Evolutionary conservation across 2,888 invertebrate species (phyloP).

Genomic region (Meghimatium bilineatum): DNA sequence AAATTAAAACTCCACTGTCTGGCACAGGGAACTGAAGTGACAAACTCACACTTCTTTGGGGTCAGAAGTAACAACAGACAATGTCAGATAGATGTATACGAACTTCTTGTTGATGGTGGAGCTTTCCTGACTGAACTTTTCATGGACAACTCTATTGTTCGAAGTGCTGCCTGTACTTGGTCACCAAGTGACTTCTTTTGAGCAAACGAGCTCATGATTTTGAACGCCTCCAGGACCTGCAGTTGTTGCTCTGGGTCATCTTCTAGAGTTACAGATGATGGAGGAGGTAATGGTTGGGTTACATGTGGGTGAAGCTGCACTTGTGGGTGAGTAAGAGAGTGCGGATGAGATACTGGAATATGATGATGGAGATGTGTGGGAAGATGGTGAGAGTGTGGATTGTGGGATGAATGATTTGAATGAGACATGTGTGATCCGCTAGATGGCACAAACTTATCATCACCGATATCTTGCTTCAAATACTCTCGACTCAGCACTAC

Average conservation of each 20-base stretch:
- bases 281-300: background rate
- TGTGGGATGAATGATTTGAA: constrained; percentile 9
- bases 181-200: constrained; percentile 40
- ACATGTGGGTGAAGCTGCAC: background rate
- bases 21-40: too few relatives aligned
- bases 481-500: constrained; percentile 16
- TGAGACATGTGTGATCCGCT: constrained; percentile 1
- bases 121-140: constrained; percentile 16
- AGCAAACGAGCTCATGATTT: constrained; percentile 45
- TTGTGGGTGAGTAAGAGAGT: constrained; percentile 11
- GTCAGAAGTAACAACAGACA: background rate
- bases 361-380: constrained; percentile 29
- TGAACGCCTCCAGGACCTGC: constrained; percentile 44
- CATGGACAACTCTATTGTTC: constrained; percentile 46
- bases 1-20: too few relatives aligned
- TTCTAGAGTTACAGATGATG: constrained; percentile 13
- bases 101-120: constrained; percentile 11
- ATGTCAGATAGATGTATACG: constrained; percentile 19
- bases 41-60: too few relatives aligned
- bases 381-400: constrained; percentile 20
- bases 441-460: background rate
- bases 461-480: constrained; percentile 25
- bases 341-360: background rate
- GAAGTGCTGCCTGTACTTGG: constrained; percentile 39
- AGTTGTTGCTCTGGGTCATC: constrained; percentile 40